Evolutionary conservation across 1,140 invertebrate species (phyloP).

Genomic region (Holcopasites calliopsidis): DNA sequence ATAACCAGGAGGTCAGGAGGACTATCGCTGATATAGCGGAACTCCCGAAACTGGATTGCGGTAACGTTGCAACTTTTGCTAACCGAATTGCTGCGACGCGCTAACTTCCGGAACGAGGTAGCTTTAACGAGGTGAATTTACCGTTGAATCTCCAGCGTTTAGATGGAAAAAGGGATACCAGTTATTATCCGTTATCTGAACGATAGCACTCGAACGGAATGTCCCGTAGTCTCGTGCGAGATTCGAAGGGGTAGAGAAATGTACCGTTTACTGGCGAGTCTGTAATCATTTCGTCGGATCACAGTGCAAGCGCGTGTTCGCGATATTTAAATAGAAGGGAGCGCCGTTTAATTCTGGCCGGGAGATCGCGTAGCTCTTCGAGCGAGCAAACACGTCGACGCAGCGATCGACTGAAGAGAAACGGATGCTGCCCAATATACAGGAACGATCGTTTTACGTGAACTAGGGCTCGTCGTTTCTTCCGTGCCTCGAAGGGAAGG

Average conservation of each 20-base stretch:
- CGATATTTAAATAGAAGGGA: too few species aligned
- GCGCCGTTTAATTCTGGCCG: slow-evolving; percentile 1
- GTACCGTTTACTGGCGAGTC: too few species aligned
- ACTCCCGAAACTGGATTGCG: slow-evolving; percentile 14
- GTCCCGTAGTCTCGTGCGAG: too few species aligned
- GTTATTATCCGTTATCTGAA: too few species aligned
- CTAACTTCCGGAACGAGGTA: slow-evolving; percentile 9
- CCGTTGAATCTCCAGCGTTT: neutral
- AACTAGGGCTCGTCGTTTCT: slow-evolving; percentile 38
- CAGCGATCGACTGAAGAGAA: slow-evolving; percentile 36
- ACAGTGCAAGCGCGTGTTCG: too few species aligned
- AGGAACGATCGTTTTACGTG: slow-evolving; percentile 40
- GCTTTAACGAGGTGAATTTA: neutral
- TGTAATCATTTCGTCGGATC: too few species aligned
- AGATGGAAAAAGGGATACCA: neutral
- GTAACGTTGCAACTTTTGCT: slow-evolving; percentile 20
- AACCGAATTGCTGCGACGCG: slow-evolving; percentile 1
- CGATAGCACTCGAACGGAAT: too few species aligned
- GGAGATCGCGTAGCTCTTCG: slow-evolving; percentile 1
- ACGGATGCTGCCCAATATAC: slow-evolving; percentile 44
- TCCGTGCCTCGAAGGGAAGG: slow-evolving; percentile 10
- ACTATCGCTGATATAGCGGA: slow-evolving; percentile 2
- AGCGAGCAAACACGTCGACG: neutral
- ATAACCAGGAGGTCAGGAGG: neutral
- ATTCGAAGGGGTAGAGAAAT: too few species aligned